A percentile compares a stretch with the other conserved stretches of the same genome.
Conservation (phyloP, 2,888 invertebrate species). For the Aspidapion aeneum region DNA sequence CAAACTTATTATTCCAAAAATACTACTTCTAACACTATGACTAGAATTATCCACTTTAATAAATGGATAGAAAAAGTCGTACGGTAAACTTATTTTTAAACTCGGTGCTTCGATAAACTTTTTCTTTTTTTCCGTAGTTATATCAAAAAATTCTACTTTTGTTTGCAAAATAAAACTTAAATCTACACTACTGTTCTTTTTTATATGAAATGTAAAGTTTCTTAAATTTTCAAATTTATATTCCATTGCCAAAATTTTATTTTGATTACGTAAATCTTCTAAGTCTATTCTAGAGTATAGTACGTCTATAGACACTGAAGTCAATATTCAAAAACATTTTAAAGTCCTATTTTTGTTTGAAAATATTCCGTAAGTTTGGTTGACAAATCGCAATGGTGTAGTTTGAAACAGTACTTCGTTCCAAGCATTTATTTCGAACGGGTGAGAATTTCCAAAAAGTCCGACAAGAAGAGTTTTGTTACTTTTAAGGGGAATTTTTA, state of each 20-base stretch:
- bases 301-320: slow-evolving; percentile 44
- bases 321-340: slow-evolving; percentile 44
- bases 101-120: slow-evolving; percentile 54
- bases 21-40: no score
- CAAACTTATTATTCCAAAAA: no score
- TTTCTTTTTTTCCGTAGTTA: slow-evolving; percentile 48
- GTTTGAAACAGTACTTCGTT: slow-evolving; percentile 46
- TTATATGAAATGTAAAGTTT: slow-evolving; percentile 14
- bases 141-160: slow-evolving; percentile 47
- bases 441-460: slow-evolving; percentile 52
- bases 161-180: slow-evolving; percentile 30
- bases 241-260: slow-evolving; percentile 41
- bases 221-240: slow-evolving; percentile 23
- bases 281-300: slow-evolving; percentile 49
- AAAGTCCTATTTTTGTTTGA: slow-evolving; percentile 38
- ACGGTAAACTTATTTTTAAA: slow-evolving; percentile 54
- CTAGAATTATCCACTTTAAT: slow-evolving; percentile 40
- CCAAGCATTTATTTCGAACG: slow-evolving; percentile 49
- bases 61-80: slow-evolving; percentile 64
- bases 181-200: slow-evolving; percentile 19
- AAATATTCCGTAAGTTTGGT: slow-evolving; percentile 35
- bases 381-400: slow-evolving; percentile 38
- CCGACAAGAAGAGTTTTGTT: slow-evolving; percentile 43
- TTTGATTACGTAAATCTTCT: slow-evolving; percentile 38
- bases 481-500: slow-evolving; percentile 33